phyloP scores from a whole-genome alignment of 1,140 invertebrate species.

The Diorhabda carinulata region DNA sequence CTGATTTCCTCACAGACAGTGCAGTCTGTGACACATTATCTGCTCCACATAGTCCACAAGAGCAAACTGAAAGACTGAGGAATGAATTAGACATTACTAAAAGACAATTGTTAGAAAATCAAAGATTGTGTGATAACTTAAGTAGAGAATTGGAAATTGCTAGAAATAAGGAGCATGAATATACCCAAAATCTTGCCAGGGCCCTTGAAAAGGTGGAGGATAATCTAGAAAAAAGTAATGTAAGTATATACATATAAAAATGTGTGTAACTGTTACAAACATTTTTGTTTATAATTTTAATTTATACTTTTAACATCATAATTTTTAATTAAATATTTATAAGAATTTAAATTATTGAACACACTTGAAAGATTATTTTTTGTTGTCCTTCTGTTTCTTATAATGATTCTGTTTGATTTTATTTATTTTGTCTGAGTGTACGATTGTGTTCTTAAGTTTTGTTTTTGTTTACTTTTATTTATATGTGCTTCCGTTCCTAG shows the following conservation, averaged over 20 bases:
- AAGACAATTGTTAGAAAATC: slow-evolving; percentile 53
- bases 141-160: slow-evolving; percentile 55
- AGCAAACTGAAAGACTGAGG: slow-evolving; percentile 53
- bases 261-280: neutral
- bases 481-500: no score
- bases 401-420: no score
- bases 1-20: slow-evolving; percentile 70
- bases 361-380: no score
- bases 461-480: no score
- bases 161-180: slow-evolving; percentile 51
- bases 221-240: slow-evolving; percentile 56
- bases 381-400: no score
- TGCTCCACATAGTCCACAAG: slow-evolving; percentile 49
- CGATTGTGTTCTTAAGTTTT: no score
- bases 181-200: slow-evolving; percentile 52
- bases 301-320: slow-evolving; percentile 2
- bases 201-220: slow-evolving; percentile 58
- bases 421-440: no score
- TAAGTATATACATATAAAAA: slow-evolving; percentile 38
- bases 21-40: slow-evolving; percentile 55
- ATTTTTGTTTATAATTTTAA: neutral
- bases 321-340: neutral
- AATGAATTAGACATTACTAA: slow-evolving; percentile 54
- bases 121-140: slow-evolving; percentile 50
- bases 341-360: no score